Evolutionary conservation across 2,797 vertebrate genomes (phyloP).

Genomic region (Pipistrellus pygmaeus): DNA sequence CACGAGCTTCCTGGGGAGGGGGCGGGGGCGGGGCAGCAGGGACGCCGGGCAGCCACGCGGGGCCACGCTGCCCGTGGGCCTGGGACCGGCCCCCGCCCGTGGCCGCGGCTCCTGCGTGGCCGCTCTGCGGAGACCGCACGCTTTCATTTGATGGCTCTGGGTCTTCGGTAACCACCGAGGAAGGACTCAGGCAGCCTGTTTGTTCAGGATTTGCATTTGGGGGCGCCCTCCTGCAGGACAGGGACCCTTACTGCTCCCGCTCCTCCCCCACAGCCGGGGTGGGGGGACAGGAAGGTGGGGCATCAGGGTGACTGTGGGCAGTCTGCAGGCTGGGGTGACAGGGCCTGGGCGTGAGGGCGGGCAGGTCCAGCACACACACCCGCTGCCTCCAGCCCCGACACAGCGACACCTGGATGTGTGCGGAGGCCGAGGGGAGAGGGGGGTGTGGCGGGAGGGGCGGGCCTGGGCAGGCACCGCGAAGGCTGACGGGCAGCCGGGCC

Average conservation of each 20-base stretch:
- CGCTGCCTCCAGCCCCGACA: background rate
- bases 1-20: background rate
- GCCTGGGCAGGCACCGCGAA: too few relatives aligned
- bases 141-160: accelerated
- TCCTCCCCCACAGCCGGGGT: background rate
- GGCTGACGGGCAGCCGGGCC: background rate
- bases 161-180: too few relatives aligned
- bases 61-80: too few relatives aligned
- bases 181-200: background rate
- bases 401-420: background rate
- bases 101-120: accelerated
- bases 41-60: background rate
- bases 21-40: too few relatives aligned
- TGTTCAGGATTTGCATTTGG: background rate
- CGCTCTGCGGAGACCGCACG: accelerated
- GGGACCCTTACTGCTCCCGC: accelerated
- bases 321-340: background rate
- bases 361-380: too few relatives aligned
- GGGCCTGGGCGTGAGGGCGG: background rate
- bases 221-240: background rate
- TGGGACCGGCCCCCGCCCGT: accelerated
- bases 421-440: too few relatives aligned
- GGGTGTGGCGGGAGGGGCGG: background rate
- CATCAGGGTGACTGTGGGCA: background rate
- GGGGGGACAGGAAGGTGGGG: too few relatives aligned